Evolutionary conservation across 2,888 invertebrate species (phyloP), one percentile per base, ranked within the genome.

Genomic region (Diarsia mendica): DNA sequence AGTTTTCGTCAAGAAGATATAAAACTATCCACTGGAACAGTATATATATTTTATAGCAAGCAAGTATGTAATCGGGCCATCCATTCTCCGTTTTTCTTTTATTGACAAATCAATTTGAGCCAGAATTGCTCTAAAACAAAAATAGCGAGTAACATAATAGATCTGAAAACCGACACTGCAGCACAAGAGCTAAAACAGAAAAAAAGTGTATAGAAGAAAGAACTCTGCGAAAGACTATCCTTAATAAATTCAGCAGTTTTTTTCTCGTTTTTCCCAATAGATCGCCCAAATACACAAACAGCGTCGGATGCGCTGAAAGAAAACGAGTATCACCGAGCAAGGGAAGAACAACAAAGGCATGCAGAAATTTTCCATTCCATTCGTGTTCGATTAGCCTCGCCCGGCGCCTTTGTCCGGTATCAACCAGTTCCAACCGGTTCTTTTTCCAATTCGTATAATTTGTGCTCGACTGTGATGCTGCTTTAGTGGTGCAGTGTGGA

Each of bases 361-460:
- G 90, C 89, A 88, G 89, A 89, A 89, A 89, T 88, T 86, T 89
- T 86, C 84, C 88, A 90, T 91, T 91, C 90, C 87, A 89, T 91
- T 90, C 89, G 89, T 86, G 90, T 91, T 92, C 92, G 89, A 91
- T 92, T 92, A 92, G 90, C 87, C 76, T 85, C 87, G 90, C 88
- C 86, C 79, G 77, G 83, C 85, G 87, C 85, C 87, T 91, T 90
- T 90, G 90, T 92, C 88, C 86, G 87, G 83, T 85, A 89, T 81
- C 85, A 83, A 80, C 75, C 75, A 69, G 86, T 81, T 89, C 68
- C 51, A 63, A 77, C 75, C 71, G 75, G 67, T 83, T 87, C 77
- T 85, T 87, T 87, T 84, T 85, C 80, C 85, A 82, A 81, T 85
- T 89, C 84, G 77, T 83, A 86, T 89, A 89, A 89, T 87, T 89